phyloP scores from a whole-genome alignment of 2,797 vertebrate species.

The Micromesistius poutassou region DNA sequence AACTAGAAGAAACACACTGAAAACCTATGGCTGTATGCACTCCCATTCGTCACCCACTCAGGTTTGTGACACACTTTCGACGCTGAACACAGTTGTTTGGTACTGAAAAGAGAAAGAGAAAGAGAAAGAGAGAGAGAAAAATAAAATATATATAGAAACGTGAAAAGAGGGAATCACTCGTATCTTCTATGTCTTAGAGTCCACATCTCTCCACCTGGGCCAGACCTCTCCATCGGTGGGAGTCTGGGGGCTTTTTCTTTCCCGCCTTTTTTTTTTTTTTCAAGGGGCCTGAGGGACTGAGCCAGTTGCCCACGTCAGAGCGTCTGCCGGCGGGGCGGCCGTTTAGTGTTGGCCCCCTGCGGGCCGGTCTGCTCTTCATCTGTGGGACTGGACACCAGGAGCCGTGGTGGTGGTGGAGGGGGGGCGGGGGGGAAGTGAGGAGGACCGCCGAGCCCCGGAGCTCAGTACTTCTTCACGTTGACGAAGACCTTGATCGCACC shows the following conservation, averaged over 20 bases:
- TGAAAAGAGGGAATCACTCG: constrained; percentile 4
- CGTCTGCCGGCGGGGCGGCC: not conserved
- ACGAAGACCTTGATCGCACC: constrained; percentile 99
- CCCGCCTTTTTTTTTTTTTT: not conserved
- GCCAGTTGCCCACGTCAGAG: not conserved
- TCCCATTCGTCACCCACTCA: constrained; percentile 13
- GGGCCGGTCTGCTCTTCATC: constrained; percentile 24
- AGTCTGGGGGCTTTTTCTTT: not conserved
- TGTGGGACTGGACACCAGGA: constrained; percentile 15
- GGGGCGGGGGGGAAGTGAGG: constrained; percentile 15
- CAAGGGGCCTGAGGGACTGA: not conserved
- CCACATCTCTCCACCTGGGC: not conserved
- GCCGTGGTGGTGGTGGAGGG: not conserved
- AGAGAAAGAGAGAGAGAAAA: not conserved
- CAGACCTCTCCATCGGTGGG: not conserved
- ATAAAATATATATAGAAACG: not conserved
- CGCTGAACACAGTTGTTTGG: constrained; percentile 58
- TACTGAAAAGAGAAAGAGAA: constrained; percentile 40
- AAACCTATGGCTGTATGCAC: not conserved
- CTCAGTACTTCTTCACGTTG: constrained; percentile 91
- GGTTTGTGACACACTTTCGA: not conserved
- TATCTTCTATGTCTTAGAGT: not conserved
- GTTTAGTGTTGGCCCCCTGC: not conserved
- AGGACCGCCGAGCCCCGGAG: constrained; percentile 16
- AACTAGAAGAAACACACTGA: not conserved